phyloP scores from a whole-genome alignment of 2,888 invertebrate genomes.

The Tiliacea aurago region DNA sequence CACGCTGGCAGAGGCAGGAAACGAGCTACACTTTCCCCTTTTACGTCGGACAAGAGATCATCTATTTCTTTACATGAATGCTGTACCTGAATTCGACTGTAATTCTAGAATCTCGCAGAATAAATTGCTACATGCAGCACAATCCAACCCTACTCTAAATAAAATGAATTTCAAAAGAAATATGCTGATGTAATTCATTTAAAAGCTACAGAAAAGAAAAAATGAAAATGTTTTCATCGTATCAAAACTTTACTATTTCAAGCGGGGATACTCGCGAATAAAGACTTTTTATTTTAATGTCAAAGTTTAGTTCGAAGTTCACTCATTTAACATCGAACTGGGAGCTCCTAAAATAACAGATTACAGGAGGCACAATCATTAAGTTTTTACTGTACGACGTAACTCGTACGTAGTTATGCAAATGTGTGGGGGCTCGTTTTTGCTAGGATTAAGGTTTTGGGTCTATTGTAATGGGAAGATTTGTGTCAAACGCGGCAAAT shows the following conservation, averaged over 20 bases:
- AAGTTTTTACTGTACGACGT: constrained; percentile 63
- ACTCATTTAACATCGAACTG: constrained; percentile 68
- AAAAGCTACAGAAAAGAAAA: constrained; percentile 69
- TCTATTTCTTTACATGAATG: constrained; percentile 67
- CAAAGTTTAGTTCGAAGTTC: constrained; percentile 68
- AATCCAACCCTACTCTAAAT: constrained; percentile 61
- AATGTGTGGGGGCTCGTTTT: constrained; percentile 75
- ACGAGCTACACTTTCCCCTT: constrained; percentile 66
- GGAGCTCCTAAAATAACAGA: constrained; percentile 70
- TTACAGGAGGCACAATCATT: constrained; percentile 64
- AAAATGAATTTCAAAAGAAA: constrained; percentile 66
- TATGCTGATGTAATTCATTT: constrained; percentile 68
- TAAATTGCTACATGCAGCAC: constrained; percentile 59
- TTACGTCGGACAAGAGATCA: constrained; percentile 64
- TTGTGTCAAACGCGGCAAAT: constrained; percentile 76
- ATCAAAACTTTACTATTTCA: constrained; percentile 69
- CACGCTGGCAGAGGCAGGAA: constrained; percentile 65
- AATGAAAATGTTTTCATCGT: constrained; percentile 69
- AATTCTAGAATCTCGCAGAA: constrained; percentile 52
- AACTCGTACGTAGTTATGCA: constrained; percentile 75
- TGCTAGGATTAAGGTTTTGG: constrained; percentile 76
- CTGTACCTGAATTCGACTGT: constrained; percentile 58
- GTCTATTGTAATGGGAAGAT: constrained; percentile 79
- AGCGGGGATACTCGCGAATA: constrained; percentile 66
- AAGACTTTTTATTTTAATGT: constrained; percentile 67